Evolutionary conservation across 2,113 vertebrate genomes (phyloP), one percentile per base, ranked within the genome.

Genomic region (Bungarus multicinctus): DNA sequence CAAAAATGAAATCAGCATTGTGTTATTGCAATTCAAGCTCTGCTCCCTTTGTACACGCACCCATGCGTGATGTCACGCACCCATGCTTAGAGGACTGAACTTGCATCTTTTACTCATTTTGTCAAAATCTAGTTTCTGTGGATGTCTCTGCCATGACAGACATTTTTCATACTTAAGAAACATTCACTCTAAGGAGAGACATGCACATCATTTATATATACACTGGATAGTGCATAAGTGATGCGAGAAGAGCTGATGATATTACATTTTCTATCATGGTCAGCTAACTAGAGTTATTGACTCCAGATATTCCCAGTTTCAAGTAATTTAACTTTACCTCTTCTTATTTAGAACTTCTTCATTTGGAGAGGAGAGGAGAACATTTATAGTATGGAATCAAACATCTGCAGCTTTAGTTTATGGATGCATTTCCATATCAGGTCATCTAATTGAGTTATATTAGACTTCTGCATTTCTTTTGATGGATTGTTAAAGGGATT

Each of bases 401-500:
- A 11, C 86, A 23, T 47, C 23, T 54, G 14, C 93, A 93, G 55
- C 85, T 34, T 3, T 9, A 58, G 14, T 18, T 85, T 10, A 58
- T 11, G n/a, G 39, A 45, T 58, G 39, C 52, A 45, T 91, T 93
- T 87, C 39, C 12, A 25, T 2, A 34, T 16, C 39, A 16, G 39
- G 87, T 54, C 7, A 3, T n/a, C 10, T 60, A 60, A 60, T 27
- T 90, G 20, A 91, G 86, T 58, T 47, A 58, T 18, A 8, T 43
- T 22, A 87, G 0, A 0, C 1, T 1, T 4, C 91, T 92, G 20
- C 74, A 3, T 45, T 88, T 27, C 88, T 0, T 0, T 1, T 9
- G 27, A 10, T 60, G 34, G 25, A 69, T 43, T 27, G 89, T 10
- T 85, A 69, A 16, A 5, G 30, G 25, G 53, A 6, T 25, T 91